Evolutionary conservation across 2,888 invertebrate species (phyloP).

Genomic region (Octonoba sinensis): DNA sequence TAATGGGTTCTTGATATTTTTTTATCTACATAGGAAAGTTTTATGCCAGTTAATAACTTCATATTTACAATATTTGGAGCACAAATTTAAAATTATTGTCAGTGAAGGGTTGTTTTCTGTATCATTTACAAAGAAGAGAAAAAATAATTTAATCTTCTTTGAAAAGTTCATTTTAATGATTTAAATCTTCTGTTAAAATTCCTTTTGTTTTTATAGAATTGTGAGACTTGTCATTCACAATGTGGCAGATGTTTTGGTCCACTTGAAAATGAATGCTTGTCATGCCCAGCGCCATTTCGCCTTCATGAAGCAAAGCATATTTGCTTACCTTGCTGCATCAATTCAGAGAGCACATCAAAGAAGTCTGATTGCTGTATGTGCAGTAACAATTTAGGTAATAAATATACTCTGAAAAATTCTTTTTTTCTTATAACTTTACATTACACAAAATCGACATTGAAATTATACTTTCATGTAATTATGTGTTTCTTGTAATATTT

Average conservation of each 20-base stretch:
- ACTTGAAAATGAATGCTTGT: conserved; percentile 51
- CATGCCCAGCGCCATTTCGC: conserved; percentile 45
- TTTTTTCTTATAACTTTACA: not conserved
- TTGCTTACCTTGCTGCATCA: conserved; percentile 53
- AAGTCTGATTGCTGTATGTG: conserved; percentile 43
- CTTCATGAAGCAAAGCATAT: conserved; percentile 43
- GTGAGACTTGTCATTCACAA: conserved; percentile 48
- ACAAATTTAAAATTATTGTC: too few relatives aligned
- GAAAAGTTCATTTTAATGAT: too few relatives aligned
- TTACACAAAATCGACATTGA: not conserved
- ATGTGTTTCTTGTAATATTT: not conserved
- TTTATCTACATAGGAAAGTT: too few relatives aligned
- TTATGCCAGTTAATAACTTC: too few relatives aligned
- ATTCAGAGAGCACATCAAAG: not conserved
- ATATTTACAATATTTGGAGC: too few relatives aligned
- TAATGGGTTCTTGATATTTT: too few relatives aligned
- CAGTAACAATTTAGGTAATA: conserved; percentile 45
- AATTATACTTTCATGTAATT: not conserved
- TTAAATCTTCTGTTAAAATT: not conserved
- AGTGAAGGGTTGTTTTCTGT: too few relatives aligned
- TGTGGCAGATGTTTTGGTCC: conserved; percentile 55
- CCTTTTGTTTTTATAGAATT: conserved; percentile 22
- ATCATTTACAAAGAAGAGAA: too few relatives aligned
- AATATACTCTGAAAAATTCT: not conserved
- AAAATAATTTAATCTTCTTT: too few relatives aligned